Conservation (phyloP, 1,140 invertebrate genomes). For the Magallana angulata region DNA sequence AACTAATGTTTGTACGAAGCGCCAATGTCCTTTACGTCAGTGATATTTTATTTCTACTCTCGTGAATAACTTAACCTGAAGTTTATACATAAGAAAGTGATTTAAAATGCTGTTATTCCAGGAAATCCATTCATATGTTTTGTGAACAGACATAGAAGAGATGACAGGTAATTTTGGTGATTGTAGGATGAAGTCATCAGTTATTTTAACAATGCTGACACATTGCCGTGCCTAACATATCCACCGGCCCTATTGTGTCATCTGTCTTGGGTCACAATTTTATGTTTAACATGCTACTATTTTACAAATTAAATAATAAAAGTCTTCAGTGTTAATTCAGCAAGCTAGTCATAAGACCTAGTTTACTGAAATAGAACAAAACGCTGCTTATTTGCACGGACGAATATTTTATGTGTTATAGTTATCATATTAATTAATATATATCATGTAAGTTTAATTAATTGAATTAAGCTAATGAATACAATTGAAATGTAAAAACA, state of each 20-base stretch:
- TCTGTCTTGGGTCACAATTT: neutral
- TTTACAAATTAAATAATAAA: constrained; percentile 23
- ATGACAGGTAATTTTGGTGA: constrained; percentile 8
- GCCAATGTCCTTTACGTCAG: too few relatives aligned
- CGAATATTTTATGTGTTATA: neutral
- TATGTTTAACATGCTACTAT: constrained; percentile 3
- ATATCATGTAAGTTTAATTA: too few relatives aligned
- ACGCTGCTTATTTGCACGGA: neutral
- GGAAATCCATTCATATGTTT: neutral
- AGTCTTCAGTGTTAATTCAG: neutral
- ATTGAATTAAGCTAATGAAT: too few relatives aligned
- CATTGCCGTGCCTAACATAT: neutral
- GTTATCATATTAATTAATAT: too few relatives aligned
- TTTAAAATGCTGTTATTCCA: neutral
- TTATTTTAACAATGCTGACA: constrained; percentile 8
- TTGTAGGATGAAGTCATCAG: constrained; percentile 9
- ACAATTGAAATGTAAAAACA: too few relatives aligned
- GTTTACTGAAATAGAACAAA: neutral
- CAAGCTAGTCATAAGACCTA: neutral
- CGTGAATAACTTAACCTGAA: too few relatives aligned
- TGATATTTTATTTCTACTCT: too few relatives aligned
- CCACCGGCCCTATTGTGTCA: neutral
- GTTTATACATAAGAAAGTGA: too few relatives aligned
- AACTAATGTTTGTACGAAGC: too few relatives aligned
- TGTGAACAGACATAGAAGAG: neutral